Percentiles rank a stretch among this genome's conserved stretches.
These are phyloP conservation scores for Cyphomyrus plagiostoma DNA, from an alignment of 2,113 vertebrate genomes.

Conservation along the genomic window DNA sequence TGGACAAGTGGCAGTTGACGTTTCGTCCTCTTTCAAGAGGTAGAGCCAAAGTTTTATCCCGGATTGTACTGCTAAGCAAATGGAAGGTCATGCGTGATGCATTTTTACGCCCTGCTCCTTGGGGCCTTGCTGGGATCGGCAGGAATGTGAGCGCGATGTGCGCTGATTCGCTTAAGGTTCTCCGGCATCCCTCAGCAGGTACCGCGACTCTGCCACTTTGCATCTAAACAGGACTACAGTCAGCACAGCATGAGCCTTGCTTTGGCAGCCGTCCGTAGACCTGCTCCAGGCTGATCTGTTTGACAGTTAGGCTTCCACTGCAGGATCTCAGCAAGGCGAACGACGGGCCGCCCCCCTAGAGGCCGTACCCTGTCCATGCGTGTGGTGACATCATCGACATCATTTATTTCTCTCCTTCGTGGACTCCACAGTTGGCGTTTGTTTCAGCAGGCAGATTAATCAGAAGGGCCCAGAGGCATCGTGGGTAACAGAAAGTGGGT, in stretches of 20 bases:
- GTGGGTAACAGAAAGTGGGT: slow-evolving; percentile 10
- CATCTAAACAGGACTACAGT: not conserved
- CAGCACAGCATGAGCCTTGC: not conserved
- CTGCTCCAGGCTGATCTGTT: not conserved
- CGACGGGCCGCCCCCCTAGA: not conserved
- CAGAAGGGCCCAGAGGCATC: slow-evolving; percentile 37
- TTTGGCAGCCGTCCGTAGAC: not conserved
- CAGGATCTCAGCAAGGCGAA: not conserved
- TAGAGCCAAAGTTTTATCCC: not conserved
- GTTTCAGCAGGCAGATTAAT: slow-evolving; percentile 51
- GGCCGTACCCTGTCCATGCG: not conserved
- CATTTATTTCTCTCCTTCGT: slow-evolving; percentile 46
- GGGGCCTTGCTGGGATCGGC: not conserved
- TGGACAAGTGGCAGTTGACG: not conserved
- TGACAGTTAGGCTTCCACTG: slow-evolving; percentile 3
- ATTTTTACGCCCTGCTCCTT: not conserved
- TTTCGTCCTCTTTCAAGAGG: not conserved
- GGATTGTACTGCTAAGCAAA: not conserved
- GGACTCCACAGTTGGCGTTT: slow-evolving; percentile 53
- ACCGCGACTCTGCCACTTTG: not conserved
- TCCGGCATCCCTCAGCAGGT: not conserved
- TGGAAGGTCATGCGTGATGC: not conserved
- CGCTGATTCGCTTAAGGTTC: not conserved
- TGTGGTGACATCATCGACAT: slow-evolving; percentile 32
- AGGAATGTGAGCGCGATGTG: not conserved